Conservation (phyloP, 1,140 invertebrate genomes). For the Hylaeus volcanicus region DNA sequence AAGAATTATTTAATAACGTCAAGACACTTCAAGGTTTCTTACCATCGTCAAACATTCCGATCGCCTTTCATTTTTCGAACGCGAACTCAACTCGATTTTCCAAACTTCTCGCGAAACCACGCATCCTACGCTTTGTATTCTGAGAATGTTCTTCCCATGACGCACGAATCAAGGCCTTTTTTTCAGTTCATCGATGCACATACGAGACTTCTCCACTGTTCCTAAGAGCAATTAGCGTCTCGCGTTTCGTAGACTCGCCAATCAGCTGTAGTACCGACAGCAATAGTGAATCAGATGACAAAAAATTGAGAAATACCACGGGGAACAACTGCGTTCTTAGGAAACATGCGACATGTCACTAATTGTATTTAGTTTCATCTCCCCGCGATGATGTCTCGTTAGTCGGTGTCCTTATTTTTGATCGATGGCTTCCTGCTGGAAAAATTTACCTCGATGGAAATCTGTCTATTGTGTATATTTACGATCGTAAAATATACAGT, state of each 20-base stretch:
- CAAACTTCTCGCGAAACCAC: not conserved
- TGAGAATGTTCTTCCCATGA: no score
- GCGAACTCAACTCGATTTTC: no score
- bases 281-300: conserved; percentile 15
- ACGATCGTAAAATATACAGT: no score
- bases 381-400: not conserved
- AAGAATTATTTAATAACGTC: no score
- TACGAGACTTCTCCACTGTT: not conserved
- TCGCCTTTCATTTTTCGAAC: no score
- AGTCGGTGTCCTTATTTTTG: not conserved
- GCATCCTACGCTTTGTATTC: not conserved
- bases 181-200: no score
- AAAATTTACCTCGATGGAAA: not conserved
- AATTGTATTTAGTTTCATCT: conserved; percentile 1
- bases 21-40: no score
- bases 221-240: not conserved
- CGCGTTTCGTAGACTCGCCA: not conserved
- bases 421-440: not conserved
- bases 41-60: no score
- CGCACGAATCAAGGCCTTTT: not conserved
- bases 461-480: no score
- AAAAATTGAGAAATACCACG: not conserved
- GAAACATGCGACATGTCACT: not conserved
- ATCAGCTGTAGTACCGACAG: conserved; percentile 28
- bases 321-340: conserved; percentile 5